phyloP scores from a whole-genome alignment of 2,113 vertebrate genomes.

The Anarrhichthys ocellatus region DNA sequence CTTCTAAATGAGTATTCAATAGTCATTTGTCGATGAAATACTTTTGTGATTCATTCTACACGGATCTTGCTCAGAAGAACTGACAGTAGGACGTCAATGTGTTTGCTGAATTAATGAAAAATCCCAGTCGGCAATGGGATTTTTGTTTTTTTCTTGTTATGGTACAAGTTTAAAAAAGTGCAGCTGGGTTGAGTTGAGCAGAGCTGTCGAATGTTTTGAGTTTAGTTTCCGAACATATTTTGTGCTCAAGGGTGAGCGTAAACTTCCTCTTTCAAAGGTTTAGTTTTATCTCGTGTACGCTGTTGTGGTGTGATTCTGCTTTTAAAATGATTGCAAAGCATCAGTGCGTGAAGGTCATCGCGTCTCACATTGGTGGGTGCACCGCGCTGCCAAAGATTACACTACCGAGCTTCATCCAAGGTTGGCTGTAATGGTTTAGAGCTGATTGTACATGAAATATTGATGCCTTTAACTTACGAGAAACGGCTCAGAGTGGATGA shows the following conservation, averaged over 20 bases:
- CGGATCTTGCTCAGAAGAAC: slow-evolving; percentile 21
- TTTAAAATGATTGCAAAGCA: slow-evolving; percentile 63
- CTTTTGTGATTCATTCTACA: slow-evolving; percentile 43
- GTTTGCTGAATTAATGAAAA: slow-evolving; percentile 39
- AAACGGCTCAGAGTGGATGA: background rate
- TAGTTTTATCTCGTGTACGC: slow-evolving; percentile 28
- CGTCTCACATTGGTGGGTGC: slow-evolving; percentile 8
- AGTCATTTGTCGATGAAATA: slow-evolving; percentile 55
- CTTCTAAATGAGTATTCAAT: slow-evolving; percentile 47
- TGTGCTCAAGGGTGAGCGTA: background rate
- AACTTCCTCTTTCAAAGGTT: slow-evolving; percentile 38
- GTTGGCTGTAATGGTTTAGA: slow-evolving; percentile 31
- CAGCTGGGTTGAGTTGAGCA: background rate
- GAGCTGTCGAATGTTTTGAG: slow-evolving; percentile 7
- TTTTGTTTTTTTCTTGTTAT: background rate
- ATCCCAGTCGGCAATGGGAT: background rate
- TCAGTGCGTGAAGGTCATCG: slow-evolving; percentile 60
- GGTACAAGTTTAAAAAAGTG: background rate
- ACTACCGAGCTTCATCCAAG: slow-evolving; percentile 24
- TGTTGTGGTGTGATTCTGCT: slow-evolving; percentile 43
- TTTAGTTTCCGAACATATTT: slow-evolving; percentile 37
- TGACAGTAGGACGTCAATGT: slow-evolving; percentile 30
- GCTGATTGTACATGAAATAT: slow-evolving; percentile 52
- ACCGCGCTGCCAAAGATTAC: slow-evolving; percentile 44
- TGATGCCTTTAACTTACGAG: slow-evolving; percentile 43